A percentile compares a stretch with the other conserved stretches of the same genome.
phyloP scores from a whole-genome alignment of 2,797 vertebrate genomes.

The Neomorphus geoffroyi region DNA sequence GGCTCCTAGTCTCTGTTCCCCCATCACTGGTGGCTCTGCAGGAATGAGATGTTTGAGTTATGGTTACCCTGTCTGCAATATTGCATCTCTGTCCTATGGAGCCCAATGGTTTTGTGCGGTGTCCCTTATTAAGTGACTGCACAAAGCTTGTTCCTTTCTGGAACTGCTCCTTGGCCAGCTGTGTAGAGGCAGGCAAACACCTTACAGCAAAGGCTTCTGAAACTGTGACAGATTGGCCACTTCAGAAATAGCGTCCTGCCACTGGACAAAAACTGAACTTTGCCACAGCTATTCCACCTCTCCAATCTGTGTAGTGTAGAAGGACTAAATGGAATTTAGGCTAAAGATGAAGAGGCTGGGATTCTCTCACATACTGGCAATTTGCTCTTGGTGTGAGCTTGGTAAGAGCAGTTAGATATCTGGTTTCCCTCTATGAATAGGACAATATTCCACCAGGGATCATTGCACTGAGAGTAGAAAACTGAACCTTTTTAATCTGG shows the following conservation, averaged over 20 bases:
- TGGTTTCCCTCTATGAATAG: background rate
- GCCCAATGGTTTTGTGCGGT: background rate
- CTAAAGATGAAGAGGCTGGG: background rate
- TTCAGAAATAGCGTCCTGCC: background rate
- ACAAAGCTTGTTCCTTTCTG: background rate
- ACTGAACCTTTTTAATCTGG: background rate
- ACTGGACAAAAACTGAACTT: background rate
- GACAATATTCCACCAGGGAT: too few relatives aligned
- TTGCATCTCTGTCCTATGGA: background rate
- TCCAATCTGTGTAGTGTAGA: fast-evolving
- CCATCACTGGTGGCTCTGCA: background rate
- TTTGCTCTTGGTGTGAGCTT: too few relatives aligned
- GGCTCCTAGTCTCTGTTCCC: background rate
- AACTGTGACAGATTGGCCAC: background rate
- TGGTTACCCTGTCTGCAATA: background rate
- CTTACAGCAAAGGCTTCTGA: background rate
- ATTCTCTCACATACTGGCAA: too few relatives aligned
- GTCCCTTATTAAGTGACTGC: background rate
- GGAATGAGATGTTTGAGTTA: background rate
- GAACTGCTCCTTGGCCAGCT: background rate
- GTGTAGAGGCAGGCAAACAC: too few relatives aligned
- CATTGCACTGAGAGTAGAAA: background rate
- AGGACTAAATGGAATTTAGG: background rate
- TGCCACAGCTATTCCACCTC: background rate
- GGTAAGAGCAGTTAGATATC: background rate